Percentiles rank a stretch among this genome's conserved stretches.
phyloP scores from a whole-genome alignment of 2,888 invertebrate genomes.

The Epiperipatus broadwayi region DNA sequence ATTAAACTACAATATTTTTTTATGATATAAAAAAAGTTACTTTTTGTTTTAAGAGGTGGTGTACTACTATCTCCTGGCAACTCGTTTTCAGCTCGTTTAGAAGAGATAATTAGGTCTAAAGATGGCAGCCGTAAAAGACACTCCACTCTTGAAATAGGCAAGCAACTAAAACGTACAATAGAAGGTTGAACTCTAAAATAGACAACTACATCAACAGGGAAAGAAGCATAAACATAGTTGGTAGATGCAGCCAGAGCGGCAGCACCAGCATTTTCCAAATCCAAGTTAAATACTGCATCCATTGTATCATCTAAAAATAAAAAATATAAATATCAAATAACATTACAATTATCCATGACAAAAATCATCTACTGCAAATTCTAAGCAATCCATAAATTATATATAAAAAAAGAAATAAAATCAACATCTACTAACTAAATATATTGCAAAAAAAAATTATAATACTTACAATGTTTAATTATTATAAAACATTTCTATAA shows the following conservation, averaged over 20 bases:
- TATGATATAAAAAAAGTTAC: neutral
- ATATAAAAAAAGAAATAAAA: no score
- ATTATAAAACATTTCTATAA: no score
- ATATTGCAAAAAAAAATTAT: no score
- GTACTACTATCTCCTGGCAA: no score
- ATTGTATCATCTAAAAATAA: slow-evolving; percentile 1
- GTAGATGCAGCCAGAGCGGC: slow-evolving; percentile 19
- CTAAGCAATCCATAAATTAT: no score
- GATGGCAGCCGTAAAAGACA: slow-evolving; percentile 87
- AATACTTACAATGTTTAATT: no score
- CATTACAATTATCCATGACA: neutral
- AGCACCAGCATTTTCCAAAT: no score
- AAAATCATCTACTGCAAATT: no score
- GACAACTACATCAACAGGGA: slow-evolving; percentile 95
- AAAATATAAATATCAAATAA: neutral
- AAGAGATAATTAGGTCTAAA: slow-evolving; percentile 90
- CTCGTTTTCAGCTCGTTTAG: slow-evolving; percentile 63
- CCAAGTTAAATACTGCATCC: neutral
- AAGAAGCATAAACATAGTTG: slow-evolving; percentile 42
- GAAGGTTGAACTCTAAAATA: slow-evolving; percentile 97
- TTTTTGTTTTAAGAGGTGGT: neutral
- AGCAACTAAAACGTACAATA: slow-evolving; percentile 82
- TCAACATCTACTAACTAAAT: no score
- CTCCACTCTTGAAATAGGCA: slow-evolving; percentile 84
- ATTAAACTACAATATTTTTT: no score